phyloP scores from a whole-genome alignment of 1,140 invertebrate species.

The Pogonus chalceus region DNA sequence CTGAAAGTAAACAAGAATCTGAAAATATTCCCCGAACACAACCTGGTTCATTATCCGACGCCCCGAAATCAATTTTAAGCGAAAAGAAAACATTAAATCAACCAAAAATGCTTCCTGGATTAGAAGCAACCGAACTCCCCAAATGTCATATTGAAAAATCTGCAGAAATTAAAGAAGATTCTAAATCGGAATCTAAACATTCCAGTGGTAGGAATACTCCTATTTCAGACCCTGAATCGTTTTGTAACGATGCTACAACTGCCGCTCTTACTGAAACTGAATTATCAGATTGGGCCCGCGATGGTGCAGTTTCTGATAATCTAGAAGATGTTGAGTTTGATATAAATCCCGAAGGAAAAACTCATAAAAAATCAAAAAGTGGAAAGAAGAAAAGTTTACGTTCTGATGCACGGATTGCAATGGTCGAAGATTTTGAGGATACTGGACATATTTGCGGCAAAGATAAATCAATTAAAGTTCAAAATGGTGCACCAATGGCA shows the following conservation, averaged over 20 bases:
- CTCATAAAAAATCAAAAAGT: slow-evolving; percentile 35
- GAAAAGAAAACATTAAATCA: slow-evolving; percentile 33
- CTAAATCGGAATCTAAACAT: slow-evolving; percentile 13
- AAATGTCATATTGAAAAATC: slow-evolving; percentile 19
- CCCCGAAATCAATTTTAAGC: slow-evolving; percentile 23
- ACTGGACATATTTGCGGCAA: slow-evolving; percentile 35
- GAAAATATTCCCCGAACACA: slow-evolving; percentile 12
- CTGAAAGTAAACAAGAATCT: background rate
- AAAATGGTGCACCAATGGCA: slow-evolving; percentile 9
- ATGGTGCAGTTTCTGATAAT: slow-evolving; percentile 64
- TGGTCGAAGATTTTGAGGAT: slow-evolving; percentile 20
- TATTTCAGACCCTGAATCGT: slow-evolving; percentile 36
- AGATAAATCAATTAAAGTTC: slow-evolving; percentile 14
- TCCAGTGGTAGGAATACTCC: slow-evolving; percentile 41
- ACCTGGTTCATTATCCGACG: slow-evolving; percentile 11
- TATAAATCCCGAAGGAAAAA: slow-evolving; percentile 44
- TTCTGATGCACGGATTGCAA: background rate
- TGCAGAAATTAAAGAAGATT: slow-evolving; percentile 7
- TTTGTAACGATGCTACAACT: slow-evolving; percentile 49
- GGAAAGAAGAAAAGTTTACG: slow-evolving; percentile 21
- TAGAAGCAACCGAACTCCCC: slow-evolving; percentile 26
- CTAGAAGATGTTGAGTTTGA: slow-evolving; percentile 54
- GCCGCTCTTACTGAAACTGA: slow-evolving; percentile 71
- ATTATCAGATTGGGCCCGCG: slow-evolving; percentile 73
- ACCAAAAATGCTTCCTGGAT: slow-evolving; percentile 29